Conservation (phyloP, 2,797 vertebrate genomes). For the Anableps anableps region DNA sequence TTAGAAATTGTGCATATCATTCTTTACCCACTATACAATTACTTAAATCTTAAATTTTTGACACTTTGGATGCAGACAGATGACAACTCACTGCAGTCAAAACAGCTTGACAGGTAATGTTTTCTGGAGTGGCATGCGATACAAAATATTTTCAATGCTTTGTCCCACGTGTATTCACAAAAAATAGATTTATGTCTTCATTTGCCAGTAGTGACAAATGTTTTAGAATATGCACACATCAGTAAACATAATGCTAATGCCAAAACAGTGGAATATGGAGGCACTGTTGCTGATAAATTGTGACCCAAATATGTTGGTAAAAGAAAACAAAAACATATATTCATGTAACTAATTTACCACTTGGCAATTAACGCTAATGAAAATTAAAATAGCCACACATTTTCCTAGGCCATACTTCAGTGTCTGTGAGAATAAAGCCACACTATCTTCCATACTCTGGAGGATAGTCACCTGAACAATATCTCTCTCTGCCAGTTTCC, state of each 20-base stretch:
- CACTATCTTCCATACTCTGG: constrained; percentile 13
- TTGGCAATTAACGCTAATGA: not conserved
- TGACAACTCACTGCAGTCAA: not conserved
- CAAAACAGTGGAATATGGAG: not conserved
- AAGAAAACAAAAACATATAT: not conserved
- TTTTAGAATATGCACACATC: constrained; percentile 21
- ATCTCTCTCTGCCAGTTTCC: constrained; percentile 92
- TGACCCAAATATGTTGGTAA: not conserved
- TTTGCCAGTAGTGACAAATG: constrained; percentile 32
- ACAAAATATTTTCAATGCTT: constrained; percentile 5
- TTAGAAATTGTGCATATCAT: not conserved
- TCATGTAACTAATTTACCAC: not conserved
- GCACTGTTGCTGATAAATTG: not conserved
- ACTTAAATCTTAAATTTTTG: not conserved
- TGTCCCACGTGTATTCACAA: constrained; percentile 8
- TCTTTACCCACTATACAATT: not conserved
- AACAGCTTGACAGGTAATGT: constrained; percentile 1
- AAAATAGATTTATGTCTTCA: constrained; percentile 18
- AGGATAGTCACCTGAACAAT: constrained; percentile 90
- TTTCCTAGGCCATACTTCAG: not conserved
- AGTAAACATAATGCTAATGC: not conserved
- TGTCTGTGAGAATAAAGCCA: constrained; percentile 1
- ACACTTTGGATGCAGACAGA: constrained; percentile 2
- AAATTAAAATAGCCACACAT: not conserved
- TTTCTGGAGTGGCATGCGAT: constrained; percentile 1